phyloP scores from a whole-genome alignment of 2,888 invertebrate genomes.

The Limnephilus rhombicus region DNA sequence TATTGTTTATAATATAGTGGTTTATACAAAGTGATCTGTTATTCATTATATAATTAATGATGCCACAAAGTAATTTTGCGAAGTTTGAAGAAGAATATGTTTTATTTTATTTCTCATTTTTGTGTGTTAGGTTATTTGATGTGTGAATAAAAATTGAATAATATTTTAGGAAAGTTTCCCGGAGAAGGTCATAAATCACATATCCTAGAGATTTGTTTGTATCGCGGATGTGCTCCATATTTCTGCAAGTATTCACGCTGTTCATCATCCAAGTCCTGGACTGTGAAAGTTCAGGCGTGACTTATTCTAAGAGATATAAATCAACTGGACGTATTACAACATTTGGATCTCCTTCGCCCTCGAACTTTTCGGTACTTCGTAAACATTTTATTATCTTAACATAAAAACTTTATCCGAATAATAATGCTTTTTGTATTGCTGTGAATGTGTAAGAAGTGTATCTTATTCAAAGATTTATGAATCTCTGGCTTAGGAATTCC shows the following conservation, averaged over 20 bases:
- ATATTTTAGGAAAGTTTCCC: conserved; percentile 51
- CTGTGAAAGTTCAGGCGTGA: conserved; percentile 59
- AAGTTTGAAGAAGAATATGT: too few relatives aligned
- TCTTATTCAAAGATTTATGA: background rate
- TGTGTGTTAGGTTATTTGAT: conserved; percentile 34
- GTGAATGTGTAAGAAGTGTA: conserved; percentile 1
- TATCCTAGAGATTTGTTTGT: conserved; percentile 50
- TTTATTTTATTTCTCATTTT: conserved; percentile 3
- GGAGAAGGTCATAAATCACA: conserved; percentile 54
- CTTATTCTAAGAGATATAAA: conserved; percentile 62
- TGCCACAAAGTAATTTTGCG: too few relatives aligned
- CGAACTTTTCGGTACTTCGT: conserved; percentile 33
- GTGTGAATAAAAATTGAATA: conserved; percentile 59
- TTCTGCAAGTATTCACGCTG: conserved; percentile 19
- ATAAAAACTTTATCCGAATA: conserved; percentile 27
- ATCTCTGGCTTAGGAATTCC: background rate
- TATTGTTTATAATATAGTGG: too few relatives aligned
- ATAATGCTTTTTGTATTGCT: conserved; percentile 37
- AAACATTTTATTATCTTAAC: conserved; percentile 46
- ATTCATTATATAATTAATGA: too few relatives aligned
- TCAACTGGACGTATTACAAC: conserved; percentile 59
- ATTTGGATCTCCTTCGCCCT: conserved; percentile 15
- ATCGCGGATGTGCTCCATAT: conserved; percentile 57
- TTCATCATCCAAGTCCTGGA: conserved; percentile 48
- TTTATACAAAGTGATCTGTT: too few relatives aligned